Percentiles rank a stretch among this genome's conserved stretches.
Evolutionary conservation across 2,888 invertebrate species (phyloP).

Genomic region (Penaeus monodon): DNA sequence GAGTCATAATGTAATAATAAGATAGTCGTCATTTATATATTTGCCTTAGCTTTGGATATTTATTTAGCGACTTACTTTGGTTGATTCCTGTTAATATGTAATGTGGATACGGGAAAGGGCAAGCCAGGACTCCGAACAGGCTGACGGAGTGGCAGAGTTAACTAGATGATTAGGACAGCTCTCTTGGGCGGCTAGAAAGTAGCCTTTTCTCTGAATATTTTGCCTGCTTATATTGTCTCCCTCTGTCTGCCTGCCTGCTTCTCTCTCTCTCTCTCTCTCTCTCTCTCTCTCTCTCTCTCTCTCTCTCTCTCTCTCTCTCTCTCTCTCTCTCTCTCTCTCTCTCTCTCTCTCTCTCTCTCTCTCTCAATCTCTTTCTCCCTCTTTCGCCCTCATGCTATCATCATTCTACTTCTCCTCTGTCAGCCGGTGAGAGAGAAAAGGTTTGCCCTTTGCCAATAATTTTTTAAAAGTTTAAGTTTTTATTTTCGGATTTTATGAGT

Average conservation of each 20-base stretch:
- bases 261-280: too few species aligned
- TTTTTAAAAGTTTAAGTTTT: slow-evolving; percentile 15
- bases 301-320: neutral
- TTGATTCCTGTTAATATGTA: slow-evolving; percentile 26
- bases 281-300: too few species aligned
- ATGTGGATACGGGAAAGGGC: slow-evolving; percentile 13
- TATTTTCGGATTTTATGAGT: slow-evolving; percentile 35
- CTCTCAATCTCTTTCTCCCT: neutral
- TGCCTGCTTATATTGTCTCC: too few species aligned
- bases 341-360: too few species aligned
- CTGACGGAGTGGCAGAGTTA: too few species aligned
- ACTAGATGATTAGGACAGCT: too few species aligned
- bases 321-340: neutral
- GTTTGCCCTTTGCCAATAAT: neutral
- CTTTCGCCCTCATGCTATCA: neutral
- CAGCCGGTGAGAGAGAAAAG: neutral
- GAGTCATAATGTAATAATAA: too few species aligned
- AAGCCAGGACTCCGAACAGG: neutral
- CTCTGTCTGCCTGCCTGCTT: too few species aligned
- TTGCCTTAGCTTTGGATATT: too few species aligned
- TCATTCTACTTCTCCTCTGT: slow-evolving; percentile 12
- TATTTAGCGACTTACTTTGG: neutral
- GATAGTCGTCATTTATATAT: too few species aligned
- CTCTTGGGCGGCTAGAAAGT: too few species aligned
- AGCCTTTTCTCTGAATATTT: too few species aligned